Evolutionary conservation across 2,888 invertebrate species (phyloP), one percentile per base, ranked within the genome.

Genomic region (Syritta pipiens): DNA sequence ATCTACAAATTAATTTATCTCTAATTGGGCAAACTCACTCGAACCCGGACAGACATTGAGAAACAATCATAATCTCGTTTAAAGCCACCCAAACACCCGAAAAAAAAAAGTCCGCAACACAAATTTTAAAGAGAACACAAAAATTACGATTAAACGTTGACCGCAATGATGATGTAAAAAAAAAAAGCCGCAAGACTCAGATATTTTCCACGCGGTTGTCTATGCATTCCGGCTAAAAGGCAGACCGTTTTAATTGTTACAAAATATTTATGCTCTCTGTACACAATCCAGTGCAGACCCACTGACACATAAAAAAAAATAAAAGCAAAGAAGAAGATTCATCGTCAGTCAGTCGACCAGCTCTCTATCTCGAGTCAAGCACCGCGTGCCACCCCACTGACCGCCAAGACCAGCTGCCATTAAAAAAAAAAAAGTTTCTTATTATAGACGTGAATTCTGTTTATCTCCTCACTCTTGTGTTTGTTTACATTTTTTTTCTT

Each of bases 171-270:
- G 57, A 48, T 22, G 55, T 67, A 67, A 67, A 62, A 46, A 26
- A n/a, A n/a, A n/a, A n/a, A n/a, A n/a, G n/a, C 24, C 55, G 24
- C 35, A 28, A 28, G 22, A 26, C 46, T 46, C 12, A 26, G 28
- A 20, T 55, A 37, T 35, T 67, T 9, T 48, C 20, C n/a, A n/a
- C 20, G 17, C 20, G n/a, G n/a, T n/a, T n/a, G 12, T 22, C 30
- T n/a, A 42, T 28, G 32, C 24, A 46, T 59, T 32, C 32, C 17
- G 12, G 26, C 32, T n/a, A n/a, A n/a, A n/a, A n/a, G 19, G 26
- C 35, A 53, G 60, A 35, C 60, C 26, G 60, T 51, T 60, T 60
- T 60, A 69, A 60, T 53, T 69, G 32, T 60, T 68, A 68, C 59
- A 51, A 60, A 69, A 69, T 69, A 60, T 53, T 26, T 35, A 22